Evolutionary conservation across 2,888 invertebrate species (phyloP).

Genomic region (Gastracanthus pulcherrimus): DNA sequence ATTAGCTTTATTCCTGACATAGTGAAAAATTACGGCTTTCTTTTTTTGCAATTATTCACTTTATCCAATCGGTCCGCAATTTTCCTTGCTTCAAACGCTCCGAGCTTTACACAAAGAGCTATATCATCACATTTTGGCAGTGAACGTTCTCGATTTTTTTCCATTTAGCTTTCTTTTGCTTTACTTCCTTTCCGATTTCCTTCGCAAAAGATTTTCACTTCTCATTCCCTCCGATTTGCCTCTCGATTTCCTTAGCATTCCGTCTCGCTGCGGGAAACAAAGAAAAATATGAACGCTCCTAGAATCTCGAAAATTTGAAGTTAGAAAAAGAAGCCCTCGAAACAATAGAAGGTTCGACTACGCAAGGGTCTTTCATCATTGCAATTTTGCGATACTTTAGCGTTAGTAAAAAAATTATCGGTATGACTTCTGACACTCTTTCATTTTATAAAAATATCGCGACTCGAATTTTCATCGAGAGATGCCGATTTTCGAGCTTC

Average conservation of each 20-base stretch:
- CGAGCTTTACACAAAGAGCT: conserved; percentile 66
- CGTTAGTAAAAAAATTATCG: conserved; percentile 34
- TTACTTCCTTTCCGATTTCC: not conserved
- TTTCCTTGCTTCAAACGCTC: conserved; percentile 63
- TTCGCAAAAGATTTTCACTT: not conserved
- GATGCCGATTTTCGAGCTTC: conserved; percentile 22
- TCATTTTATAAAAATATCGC: conserved; percentile 48
- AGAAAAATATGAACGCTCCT: not conserved
- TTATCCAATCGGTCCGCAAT: conserved; percentile 46
- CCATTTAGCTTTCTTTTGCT: not conserved
- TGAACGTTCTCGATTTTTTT: conserved; percentile 66
- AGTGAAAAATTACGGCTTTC: not conserved
- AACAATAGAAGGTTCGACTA: not conserved
- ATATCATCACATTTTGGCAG: conserved; percentile 78
- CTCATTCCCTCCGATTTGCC: not conserved
- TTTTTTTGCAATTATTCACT: conserved; percentile 12
- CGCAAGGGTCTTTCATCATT: not conserved
- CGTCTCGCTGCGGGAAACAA: not conserved
- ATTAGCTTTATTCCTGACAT: not conserved
- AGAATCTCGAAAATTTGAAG: conserved; percentile 10
- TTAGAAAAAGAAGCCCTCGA: not conserved
- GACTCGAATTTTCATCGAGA: conserved; percentile 9
- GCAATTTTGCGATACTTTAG: conserved; percentile 1
- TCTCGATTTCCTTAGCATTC: not conserved
- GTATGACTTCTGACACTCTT: conserved; percentile 25